Conservation (phyloP, 2,113 vertebrate genomes). For the Mesocricetus auratus region DNA sequence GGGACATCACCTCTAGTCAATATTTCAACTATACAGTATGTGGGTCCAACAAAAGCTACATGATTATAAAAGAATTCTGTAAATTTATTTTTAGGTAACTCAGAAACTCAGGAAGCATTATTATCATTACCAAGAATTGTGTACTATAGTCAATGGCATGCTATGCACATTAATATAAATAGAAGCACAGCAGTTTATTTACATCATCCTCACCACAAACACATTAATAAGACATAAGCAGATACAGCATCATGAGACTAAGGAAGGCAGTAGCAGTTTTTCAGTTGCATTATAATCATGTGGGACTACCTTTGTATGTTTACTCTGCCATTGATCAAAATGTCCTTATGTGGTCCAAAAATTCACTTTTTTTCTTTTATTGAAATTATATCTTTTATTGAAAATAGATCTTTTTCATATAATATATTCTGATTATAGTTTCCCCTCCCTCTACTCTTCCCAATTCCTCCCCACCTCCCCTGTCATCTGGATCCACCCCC, state of each 20-base stretch:
- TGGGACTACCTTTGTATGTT: background rate
- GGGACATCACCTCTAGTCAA: background rate
- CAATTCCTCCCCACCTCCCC: background rate
- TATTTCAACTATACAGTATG: conserved; percentile 44
- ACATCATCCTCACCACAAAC: background rate
- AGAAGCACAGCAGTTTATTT: background rate
- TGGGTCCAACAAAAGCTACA: background rate
- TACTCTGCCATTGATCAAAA: background rate
- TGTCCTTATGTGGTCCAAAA: background rate
- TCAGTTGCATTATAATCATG: background rate
- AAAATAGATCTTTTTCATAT: background rate
- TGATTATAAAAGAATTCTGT: background rate
- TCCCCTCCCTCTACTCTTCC: background rate
- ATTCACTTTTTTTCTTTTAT: background rate
- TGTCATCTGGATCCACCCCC: background rate
- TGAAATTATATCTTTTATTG: background rate
- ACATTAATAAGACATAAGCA: background rate
- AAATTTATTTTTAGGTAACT: background rate
- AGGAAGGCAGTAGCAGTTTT: background rate
- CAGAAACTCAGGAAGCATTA: background rate
- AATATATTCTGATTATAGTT: background rate
- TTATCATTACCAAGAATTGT: background rate
- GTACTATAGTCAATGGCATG: too few species aligned
- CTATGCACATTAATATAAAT: background rate
- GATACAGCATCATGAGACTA: background rate